Conservation (phyloP, 2,113 vertebrate species). For the Brienomyrus brachyistius region DNA sequence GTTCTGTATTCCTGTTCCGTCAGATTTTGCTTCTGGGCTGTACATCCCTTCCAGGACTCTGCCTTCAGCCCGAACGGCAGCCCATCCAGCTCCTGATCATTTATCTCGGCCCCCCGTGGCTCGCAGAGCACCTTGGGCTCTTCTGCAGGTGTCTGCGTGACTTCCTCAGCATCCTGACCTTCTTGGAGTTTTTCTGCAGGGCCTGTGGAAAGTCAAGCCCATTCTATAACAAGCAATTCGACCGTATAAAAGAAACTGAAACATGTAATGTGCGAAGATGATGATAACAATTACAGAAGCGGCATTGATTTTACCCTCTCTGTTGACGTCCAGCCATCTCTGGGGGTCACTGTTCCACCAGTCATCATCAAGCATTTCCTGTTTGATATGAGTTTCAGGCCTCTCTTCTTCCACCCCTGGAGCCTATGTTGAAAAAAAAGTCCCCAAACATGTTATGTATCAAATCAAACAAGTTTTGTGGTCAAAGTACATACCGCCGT, state of each 20-base stretch:
- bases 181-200: background rate
- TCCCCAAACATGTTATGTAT: background rate
- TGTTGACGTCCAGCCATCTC: background rate
- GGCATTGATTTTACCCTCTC: background rate
- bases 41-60: constrained; percentile 26
- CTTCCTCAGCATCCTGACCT: background rate
- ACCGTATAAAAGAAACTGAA: background rate
- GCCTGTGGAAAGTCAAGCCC: background rate
- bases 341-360: background rate
- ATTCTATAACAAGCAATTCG: background rate
- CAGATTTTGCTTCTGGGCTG: background rate
- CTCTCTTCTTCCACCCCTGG: background rate
- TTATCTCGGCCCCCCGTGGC: background rate
- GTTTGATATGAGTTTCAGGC: background rate
- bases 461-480: background rate
- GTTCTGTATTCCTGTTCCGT: background rate
- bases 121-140: background rate
- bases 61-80: constrained; percentile 27
- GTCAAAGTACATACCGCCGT: background rate
- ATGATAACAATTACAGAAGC: background rate
- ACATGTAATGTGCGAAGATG: background rate
- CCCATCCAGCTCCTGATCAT: background rate
- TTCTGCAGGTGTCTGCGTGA: background rate
- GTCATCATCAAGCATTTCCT: background rate
- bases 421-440: background rate